A percentile compares a stretch with the other conserved stretches of the same genome.
Evolutionary conservation across 2,888 invertebrate genomes (phyloP).

Genomic region (Trichogramma evanescens): DNA sequence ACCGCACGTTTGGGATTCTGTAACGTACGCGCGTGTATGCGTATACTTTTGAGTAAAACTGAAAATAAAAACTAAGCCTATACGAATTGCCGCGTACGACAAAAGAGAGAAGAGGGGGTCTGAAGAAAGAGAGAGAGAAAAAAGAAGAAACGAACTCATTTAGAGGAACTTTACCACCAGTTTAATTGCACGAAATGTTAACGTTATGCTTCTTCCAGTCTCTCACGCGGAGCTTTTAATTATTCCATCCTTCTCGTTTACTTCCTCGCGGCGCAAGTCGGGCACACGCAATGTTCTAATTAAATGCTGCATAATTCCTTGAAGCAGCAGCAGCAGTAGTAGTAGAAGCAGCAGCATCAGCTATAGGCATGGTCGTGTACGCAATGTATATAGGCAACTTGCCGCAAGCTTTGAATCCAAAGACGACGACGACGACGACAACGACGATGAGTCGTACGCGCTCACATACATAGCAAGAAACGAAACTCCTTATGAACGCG

Average conservation of each 20-base stretch:
- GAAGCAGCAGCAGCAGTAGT: neutral
- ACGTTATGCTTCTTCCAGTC: neutral
- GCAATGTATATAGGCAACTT: too few species aligned
- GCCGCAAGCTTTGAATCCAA: slow-evolving; percentile 11
- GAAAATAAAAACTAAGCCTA: too few species aligned
- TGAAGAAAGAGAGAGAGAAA: neutral
- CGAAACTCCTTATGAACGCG: too few species aligned
- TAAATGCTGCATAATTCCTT: slow-evolving; percentile 16
- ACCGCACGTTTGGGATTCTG: too few species aligned
- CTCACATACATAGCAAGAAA: too few species aligned
- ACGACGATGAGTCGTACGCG: too few species aligned
- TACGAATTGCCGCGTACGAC: neutral
- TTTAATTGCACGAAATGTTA: slow-evolving; percentile 19
- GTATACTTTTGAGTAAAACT: too few species aligned
- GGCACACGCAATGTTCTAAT: slow-evolving; percentile 13
- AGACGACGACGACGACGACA: neutral
- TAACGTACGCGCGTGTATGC: too few species aligned
- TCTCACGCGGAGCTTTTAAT: slow-evolving; percentile 10
- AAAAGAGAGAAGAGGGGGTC: neutral
- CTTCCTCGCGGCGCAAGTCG: neutral
- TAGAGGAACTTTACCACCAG: slow-evolving; percentile 19
- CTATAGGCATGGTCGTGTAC: too few species aligned
- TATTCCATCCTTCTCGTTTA: slow-evolving; percentile 14
- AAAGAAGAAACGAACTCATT: neutral
- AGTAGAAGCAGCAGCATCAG: too few species aligned